Percentiles rank a stretch among this genome's conserved stretches.
phyloP scores from a whole-genome alignment of 2,888 invertebrate species.

The Drosophila vallismaia region DNA sequence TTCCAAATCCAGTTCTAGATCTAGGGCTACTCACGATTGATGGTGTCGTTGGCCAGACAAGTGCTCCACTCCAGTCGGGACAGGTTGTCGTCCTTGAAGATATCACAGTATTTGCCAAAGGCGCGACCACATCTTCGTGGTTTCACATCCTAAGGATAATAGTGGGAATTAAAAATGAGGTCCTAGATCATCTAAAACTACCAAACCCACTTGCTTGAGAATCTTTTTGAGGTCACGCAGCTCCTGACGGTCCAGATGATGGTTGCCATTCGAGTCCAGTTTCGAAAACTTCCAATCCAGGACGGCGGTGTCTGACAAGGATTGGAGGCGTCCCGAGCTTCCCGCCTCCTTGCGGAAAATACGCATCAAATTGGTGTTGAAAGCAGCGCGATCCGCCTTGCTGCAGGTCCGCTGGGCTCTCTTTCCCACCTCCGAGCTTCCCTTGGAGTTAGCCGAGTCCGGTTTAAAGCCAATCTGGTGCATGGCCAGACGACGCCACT shows the following conservation, averaged over 20 bases:
- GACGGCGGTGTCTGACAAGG: slow-evolving; percentile 83
- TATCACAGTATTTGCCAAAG: slow-evolving; percentile 95
- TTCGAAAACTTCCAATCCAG: slow-evolving; percentile 95
- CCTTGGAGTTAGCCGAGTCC: slow-evolving; percentile 33
- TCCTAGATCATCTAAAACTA: background rate
- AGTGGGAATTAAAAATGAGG: background rate
- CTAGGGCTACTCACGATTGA: slow-evolving; percentile 89
- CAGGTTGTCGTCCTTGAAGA: slow-evolving; percentile 91
- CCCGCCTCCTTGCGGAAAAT: slow-evolving; percentile 92
- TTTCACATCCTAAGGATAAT: slow-evolving; percentile 87
- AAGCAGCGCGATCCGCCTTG: slow-evolving; percentile 89
- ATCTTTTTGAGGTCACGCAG: slow-evolving; percentile 91
- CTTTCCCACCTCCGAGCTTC: slow-evolving; percentile 49
- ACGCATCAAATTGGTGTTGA: slow-evolving; percentile 93
- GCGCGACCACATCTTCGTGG: slow-evolving; percentile 95
- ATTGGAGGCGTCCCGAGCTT: slow-evolving; percentile 81
- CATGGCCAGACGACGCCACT: slow-evolving; percentile 87
- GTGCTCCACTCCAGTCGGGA: slow-evolving; percentile 93
- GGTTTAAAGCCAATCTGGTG: slow-evolving; percentile 80
- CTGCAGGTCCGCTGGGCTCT: slow-evolving; percentile 86
- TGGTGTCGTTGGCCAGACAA: slow-evolving; percentile 92
- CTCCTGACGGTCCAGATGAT: slow-evolving; percentile 91
- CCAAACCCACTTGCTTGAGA: slow-evolving; percentile 88
- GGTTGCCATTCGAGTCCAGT: slow-evolving; percentile 92
- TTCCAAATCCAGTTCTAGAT: no score